phyloP scores from a whole-genome alignment of 2,797 vertebrate genomes.

The Tokudaia tokunoshimensis region DNA sequence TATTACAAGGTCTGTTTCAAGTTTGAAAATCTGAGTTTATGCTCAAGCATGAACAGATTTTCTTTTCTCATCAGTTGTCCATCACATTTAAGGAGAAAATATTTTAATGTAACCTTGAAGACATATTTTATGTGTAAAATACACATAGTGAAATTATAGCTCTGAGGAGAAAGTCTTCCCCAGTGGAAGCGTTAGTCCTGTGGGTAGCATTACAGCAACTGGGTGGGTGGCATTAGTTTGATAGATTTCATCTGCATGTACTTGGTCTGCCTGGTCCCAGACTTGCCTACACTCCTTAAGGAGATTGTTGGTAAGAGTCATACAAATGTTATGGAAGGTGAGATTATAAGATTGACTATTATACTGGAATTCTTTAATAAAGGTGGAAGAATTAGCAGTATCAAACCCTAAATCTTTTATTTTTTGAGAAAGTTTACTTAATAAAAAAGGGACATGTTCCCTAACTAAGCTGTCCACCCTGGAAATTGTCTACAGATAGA shows the following conservation, averaged over 20 bases:
- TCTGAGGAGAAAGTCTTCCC: not conserved
- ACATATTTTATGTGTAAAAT: slow-evolving; percentile 27
- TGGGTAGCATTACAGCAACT: not conserved
- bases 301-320: not conserved
- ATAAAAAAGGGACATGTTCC: not conserved
- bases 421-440: not conserved
- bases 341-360: not conserved
- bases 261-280: not conserved
- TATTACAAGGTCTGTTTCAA: slow-evolving; percentile 17
- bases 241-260: not conserved
- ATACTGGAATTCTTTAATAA: not conserved
- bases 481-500: not conserved
- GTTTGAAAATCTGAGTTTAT: slow-evolving; percentile 45
- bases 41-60: not conserved
- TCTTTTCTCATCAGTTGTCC: not conserved
- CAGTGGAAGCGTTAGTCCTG: not conserved
- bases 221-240: not conserved
- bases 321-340: not conserved
- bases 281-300: not conserved
- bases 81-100: not conserved
- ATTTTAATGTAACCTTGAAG: slow-evolving; percentile 30
- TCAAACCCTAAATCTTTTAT: not conserved
- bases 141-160: not conserved
- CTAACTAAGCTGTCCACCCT: not conserved
- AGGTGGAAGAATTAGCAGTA: not conserved